phyloP scores from a whole-genome alignment of 2,113 vertebrate genomes.

The Corvus cornix region DNA sequence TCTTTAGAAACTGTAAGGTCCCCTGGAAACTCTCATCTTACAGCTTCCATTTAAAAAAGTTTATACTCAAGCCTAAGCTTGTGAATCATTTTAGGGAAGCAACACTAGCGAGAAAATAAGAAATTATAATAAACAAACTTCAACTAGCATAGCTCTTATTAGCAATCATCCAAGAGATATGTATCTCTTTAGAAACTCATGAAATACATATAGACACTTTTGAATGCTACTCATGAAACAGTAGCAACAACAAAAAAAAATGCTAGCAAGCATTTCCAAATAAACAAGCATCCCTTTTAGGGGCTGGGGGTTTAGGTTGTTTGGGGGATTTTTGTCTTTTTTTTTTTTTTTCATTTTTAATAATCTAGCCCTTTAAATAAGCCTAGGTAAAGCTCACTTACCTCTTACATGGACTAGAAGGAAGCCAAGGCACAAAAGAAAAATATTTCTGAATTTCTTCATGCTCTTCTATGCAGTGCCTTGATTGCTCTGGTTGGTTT shows the following conservation, averaged over 20 bases:
- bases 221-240: not conserved
- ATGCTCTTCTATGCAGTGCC: not conserved
- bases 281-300: not conserved
- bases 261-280: not conserved
- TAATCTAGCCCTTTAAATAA: not conserved
- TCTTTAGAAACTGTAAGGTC: not conserved
- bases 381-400: constrained; percentile 2
- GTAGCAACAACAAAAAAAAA: not conserved
- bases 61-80: not conserved
- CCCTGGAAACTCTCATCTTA: not conserved
- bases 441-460: constrained; percentile 7
- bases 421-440: constrained; percentile 37
- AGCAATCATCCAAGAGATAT: not conserved
- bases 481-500: not conserved
- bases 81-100: not conserved
- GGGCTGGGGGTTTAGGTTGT: not conserved
- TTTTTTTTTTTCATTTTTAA: not conserved
- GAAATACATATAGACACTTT: not conserved
- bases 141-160: not conserved
- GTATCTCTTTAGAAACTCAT: not conserved
- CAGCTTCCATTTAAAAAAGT: not conserved
- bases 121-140: not conserved
- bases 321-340: no score
- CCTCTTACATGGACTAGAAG: constrained; percentile 38
- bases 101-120: not conserved